phyloP scores from a whole-genome alignment of 2,113 vertebrate species.

The Oenanthe melanoleuca region DNA sequence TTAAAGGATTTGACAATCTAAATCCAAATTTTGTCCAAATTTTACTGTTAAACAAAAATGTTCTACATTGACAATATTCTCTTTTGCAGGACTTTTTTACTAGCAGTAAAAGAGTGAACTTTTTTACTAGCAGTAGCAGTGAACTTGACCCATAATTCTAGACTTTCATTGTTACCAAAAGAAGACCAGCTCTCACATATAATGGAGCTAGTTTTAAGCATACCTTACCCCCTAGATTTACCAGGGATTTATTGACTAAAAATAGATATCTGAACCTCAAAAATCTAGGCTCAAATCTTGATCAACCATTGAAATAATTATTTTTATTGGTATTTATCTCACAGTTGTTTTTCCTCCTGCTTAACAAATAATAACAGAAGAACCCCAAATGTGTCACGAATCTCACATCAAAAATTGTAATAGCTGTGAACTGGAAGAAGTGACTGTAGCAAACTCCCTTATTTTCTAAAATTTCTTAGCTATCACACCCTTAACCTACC shows the following conservation, averaged over 20 bases:
- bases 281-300: background rate
- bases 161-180: background rate
- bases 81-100: background rate
- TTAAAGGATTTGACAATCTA: background rate
- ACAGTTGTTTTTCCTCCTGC: background rate
- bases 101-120: background rate
- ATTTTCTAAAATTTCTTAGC: background rate
- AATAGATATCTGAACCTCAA: background rate
- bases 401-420: background rate
- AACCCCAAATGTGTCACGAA: fast-evolving
- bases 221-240: background rate
- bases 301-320: background rate
- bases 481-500: background rate
- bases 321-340: background rate
- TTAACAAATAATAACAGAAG: background rate
- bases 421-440: background rate
- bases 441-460: background rate
- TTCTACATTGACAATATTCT: background rate
- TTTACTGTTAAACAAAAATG: background rate
- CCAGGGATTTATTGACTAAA: background rate
- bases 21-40: background rate
- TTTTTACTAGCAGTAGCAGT: background rate
- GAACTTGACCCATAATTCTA: background rate
- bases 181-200: background rate
- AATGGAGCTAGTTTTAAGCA: background rate